phyloP scores from a whole-genome alignment of 1,140 invertebrate species.

The Cephus cinctus region DNA sequence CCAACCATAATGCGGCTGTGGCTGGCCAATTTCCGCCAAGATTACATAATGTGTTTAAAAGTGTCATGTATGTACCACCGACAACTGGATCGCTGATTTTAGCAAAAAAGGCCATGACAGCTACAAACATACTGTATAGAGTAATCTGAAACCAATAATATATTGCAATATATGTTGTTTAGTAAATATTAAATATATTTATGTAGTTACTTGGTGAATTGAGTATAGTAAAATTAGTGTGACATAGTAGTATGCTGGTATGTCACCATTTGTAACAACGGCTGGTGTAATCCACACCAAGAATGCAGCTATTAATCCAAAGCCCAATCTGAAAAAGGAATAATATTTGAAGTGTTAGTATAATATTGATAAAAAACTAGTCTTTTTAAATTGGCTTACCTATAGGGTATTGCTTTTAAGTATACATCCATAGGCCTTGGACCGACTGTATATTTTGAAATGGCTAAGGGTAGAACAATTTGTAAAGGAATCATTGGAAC shows the following conservation, averaged over 20 bases:
- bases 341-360: constrained; percentile 13
- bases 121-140: constrained; percentile 78
- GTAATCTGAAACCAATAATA: constrained; percentile 56
- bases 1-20: constrained; percentile 88
- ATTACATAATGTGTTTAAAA: constrained; percentile 95
- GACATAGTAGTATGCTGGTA: constrained; percentile 80
- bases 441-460: constrained; percentile 85
- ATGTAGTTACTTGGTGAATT: constrained; percentile 82
- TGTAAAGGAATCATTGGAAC: constrained; percentile 93
- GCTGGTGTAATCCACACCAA: constrained; percentile 85
- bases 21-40: constrained; percentile 96
- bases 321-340: constrained; percentile 64
- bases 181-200: constrained; percentile 10
- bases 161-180: background rate
- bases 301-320: constrained; percentile 79
- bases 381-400: constrained; percentile 55
- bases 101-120: constrained; percentile 82
- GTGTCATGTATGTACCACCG: constrained; percentile 99
- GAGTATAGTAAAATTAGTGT: constrained; percentile 78
- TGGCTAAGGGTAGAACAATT: constrained; percentile 87
- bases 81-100: constrained; percentile 89
- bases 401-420: constrained; percentile 85
- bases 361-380: constrained; percentile 11
- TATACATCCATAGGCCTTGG: constrained; percentile 86
- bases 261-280: constrained; percentile 63